A percentile compares a stretch with the other conserved stretches of the same genome.
phyloP scores from a whole-genome alignment of 2,113 vertebrate genomes.

The Solenodon paradoxus region DNA sequence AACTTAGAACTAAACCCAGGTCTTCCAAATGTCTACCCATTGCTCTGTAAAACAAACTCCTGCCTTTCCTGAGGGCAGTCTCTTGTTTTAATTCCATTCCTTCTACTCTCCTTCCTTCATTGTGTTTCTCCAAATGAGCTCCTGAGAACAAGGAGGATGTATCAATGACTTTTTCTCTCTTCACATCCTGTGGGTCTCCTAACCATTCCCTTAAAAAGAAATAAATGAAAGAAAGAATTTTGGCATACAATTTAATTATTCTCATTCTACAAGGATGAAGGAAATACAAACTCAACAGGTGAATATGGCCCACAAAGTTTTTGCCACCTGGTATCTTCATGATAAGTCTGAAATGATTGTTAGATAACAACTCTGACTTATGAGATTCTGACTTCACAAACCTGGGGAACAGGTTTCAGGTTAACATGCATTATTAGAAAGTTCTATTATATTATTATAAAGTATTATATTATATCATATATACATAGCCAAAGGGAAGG shows the following conservation, averaged over 20 bases:
- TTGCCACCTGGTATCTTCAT: neutral
- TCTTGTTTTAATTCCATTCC: neutral
- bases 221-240: neutral
- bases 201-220: neutral
- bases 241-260: neutral
- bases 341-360: conserved; percentile 9
- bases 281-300: neutral
- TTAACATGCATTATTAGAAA: conserved; percentile 36
- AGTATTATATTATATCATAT: conserved; percentile 49
- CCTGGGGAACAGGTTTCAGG: neutral
- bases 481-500: conserved; percentile 28
- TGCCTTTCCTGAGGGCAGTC: neutral
- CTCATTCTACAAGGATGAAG: neutral
- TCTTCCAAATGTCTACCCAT: neutral
- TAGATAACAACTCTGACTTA: neutral
- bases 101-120: neutral
- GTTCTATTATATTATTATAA: too few relatives aligned
- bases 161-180: neutral
- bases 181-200: neutral
- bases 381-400: neutral
- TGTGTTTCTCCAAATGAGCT: neutral
- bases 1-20: neutral
- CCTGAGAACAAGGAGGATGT: neutral
- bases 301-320: neutral
- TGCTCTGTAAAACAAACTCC: neutral